Percentiles rank a stretch among this genome's conserved stretches.
Conservation (phyloP, 2,888 invertebrate genomes). For the Brachyptera putata region DNA sequence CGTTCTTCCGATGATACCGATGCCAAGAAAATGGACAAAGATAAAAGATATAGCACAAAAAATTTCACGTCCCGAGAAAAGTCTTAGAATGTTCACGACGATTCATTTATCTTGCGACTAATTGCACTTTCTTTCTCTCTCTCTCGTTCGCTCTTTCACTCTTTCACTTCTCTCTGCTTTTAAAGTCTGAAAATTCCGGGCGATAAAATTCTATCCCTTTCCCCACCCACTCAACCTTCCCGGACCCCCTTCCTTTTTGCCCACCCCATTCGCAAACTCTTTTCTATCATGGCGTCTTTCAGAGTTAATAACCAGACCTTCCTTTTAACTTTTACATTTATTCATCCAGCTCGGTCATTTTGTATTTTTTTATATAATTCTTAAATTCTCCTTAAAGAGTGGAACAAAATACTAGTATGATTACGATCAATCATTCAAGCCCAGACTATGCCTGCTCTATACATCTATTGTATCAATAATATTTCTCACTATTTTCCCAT, state of each 20-base stretch:
- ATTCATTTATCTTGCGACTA: conserved; percentile 32
- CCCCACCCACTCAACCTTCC: too few species aligned
- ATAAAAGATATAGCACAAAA: conserved; percentile 20
- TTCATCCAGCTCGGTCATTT: background rate
- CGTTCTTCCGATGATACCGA: conserved; percentile 7
- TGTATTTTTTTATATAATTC: too few species aligned
- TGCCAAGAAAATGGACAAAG: conserved; percentile 20
- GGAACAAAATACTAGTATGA: too few species aligned
- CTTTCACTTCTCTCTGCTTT: conserved; percentile 18
- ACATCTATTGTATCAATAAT: too few species aligned
- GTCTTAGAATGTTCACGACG: conserved; percentile 26
- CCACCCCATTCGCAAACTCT: conserved; percentile 9
- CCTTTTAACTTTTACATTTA: background rate
- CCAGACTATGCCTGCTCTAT: too few species aligned
- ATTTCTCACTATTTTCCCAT: too few species aligned
- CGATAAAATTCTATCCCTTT: conserved; percentile 17
- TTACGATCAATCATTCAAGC: too few species aligned
- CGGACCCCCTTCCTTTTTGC: background rate
- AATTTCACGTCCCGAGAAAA: conserved; percentile 9
- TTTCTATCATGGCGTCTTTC: conserved; percentile 20
- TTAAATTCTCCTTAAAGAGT: too few species aligned
- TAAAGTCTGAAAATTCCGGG: conserved; percentile 20
- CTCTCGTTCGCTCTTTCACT: conserved; percentile 26
- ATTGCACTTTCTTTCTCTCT: conserved; percentile 30
- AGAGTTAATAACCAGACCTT: conserved; percentile 12